A percentile compares a stretch with the other conserved stretches of the same genome.
These are phyloP conservation scores for Metridium senile DNA, from an alignment of 92 coral and sea anemone genomes.

Conservation along the genomic window DNA sequence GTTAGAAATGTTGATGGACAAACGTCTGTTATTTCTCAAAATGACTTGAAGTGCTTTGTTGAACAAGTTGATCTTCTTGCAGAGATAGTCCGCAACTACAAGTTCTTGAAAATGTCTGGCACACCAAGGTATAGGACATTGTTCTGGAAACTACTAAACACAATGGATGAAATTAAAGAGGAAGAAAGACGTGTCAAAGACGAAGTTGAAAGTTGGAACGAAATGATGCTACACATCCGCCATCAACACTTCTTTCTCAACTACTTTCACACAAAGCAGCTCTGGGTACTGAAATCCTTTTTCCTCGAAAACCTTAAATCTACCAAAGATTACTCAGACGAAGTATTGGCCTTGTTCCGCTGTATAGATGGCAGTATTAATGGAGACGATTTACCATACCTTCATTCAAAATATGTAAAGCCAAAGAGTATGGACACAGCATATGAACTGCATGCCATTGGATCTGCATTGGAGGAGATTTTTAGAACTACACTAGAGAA, in stretches of 20 bases:
- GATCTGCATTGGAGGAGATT: constrained; percentile 64
- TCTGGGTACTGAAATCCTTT: constrained; percentile 70
- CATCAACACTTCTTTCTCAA: constrained; percentile 64
- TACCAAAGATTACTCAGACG: neutral
- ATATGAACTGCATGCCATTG: constrained; percentile 58
- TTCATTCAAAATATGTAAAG: constrained; percentile 26
- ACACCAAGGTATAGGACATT: constrained; percentile 40
- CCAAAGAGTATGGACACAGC: constrained; percentile 38
- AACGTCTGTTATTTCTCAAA: constrained; percentile 1
- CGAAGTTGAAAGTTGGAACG: constrained; percentile 65
- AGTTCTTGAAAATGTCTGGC: constrained; percentile 66
- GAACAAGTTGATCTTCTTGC: constrained; percentile 75
- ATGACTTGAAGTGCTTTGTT: constrained; percentile 61
- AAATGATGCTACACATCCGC: constrained; percentile 44
- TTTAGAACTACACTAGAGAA: neutral
- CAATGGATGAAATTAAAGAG: constrained; percentile 50
- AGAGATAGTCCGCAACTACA: constrained; percentile 51
- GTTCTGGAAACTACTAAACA: constrained; percentile 56
- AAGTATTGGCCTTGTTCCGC: constrained; percentile 26
- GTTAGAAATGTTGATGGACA: neutral
- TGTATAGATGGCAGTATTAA: neutral
- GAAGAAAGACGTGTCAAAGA: constrained; percentile 32
- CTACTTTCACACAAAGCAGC: constrained; percentile 82
- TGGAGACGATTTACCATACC: neutral
- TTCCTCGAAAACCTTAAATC: constrained; percentile 16